Base-by-base conservation (phyloP, 2,113 vertebrate species). In the Equus quagga region DNA sequence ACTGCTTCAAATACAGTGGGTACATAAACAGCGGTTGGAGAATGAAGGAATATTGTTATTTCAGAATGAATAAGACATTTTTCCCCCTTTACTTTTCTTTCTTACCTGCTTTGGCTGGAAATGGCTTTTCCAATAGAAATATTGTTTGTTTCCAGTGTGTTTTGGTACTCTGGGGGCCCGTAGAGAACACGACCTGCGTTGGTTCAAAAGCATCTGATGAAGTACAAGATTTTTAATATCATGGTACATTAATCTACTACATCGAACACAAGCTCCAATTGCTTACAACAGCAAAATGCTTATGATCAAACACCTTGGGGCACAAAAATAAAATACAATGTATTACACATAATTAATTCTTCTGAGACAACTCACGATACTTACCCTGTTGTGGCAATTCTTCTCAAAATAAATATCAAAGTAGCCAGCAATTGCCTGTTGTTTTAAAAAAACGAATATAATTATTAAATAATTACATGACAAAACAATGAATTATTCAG, bases 91-190 rank as follows among this genome's bases (percentile, higher is more conserved):
- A 56, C 10, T 49, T 60, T 91, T 87, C 72, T 76, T 96, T 81
- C 97, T 97, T 97, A 99, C 99, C 99, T 99, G 99, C 98, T 98
- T 99, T 99, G 75, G 99, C 99, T 67, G 99, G 65, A 94, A 99
- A 81, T 12, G 99, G 99, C 60, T 98, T 99, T 98, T 99, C 99
- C 97, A 99, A 98, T 4, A 99, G 99, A 98, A 99, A 99, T 44
- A 99, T 5, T 0, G 99, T 99, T 98, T 99, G 99, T 84, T 99
- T 99, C 99, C 99, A 99, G 98, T 99, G 99, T 6, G 99, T 99
- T 98, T 98, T 99, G 89, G 99, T 97, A 98, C 98, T 99, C 88
- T 98, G 98, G 96, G 99, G 99, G 97, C 99, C 99, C 51, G 99
- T 99, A 91, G 99, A 99, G 98, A 99, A 99, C 97, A 98, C 98